These are phyloP conservation scores for Aelia acuminata DNA, from an alignment of 2,888 invertebrate species.

Conservation along the genomic window DNA sequence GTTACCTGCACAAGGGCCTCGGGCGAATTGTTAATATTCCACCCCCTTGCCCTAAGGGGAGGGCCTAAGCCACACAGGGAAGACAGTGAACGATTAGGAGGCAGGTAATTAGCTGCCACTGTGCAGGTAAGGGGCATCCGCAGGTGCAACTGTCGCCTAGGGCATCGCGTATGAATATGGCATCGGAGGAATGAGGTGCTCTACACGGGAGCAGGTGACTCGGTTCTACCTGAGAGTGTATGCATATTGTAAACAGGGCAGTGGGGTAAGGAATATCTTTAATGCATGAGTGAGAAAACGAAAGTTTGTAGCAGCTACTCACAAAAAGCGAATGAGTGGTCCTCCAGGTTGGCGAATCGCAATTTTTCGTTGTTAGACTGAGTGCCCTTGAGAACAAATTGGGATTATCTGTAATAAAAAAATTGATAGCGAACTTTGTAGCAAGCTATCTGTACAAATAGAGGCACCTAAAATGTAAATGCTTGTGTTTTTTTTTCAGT, in stretches of 20 bases:
- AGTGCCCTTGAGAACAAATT: no score
- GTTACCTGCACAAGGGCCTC: background rate
- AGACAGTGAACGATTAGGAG: slow-evolving; percentile 36
- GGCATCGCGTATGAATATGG: slow-evolving; percentile 11
- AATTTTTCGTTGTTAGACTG: no score
- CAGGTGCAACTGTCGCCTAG: slow-evolving; percentile 23
- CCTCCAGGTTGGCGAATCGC: no score
- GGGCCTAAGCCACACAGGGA: background rate
- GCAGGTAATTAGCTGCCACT: slow-evolving; percentile 42
- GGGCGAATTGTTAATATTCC: slow-evolving; percentile 6
- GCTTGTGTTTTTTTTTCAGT: no score
- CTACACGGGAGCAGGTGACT: slow-evolving; percentile 35
- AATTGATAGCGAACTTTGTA: no score
- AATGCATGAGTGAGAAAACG: slow-evolving; percentile 20
- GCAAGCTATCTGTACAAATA: no score
- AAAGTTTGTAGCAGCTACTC: background rate
- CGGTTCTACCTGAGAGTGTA: background rate
- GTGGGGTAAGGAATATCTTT: background rate
- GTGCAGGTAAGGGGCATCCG: slow-evolving; percentile 23
- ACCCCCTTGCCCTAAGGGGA: background rate
- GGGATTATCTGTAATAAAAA: no score
- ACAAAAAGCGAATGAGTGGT: background rate
- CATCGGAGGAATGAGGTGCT: background rate
- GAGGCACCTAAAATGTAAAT: no score
- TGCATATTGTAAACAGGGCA: background rate